Percentiles rank a stretch among this genome's conserved stretches.
These are phyloP conservation scores for Octonoba sinensis DNA, from an alignment of 2,888 invertebrate genomes.

Conservation along the genomic window DNA sequence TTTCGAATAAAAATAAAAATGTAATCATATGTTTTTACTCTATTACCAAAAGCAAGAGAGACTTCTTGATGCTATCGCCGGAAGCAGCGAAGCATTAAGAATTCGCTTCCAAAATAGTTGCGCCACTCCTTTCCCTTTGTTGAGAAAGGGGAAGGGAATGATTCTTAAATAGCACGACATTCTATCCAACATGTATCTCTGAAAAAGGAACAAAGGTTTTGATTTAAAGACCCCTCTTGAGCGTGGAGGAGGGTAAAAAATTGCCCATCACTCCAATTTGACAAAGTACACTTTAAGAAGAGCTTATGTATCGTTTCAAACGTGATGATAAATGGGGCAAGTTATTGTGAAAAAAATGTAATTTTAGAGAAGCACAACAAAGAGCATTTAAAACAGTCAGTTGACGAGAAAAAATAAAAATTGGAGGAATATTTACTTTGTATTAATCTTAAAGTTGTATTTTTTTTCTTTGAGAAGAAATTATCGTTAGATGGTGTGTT, in stretches of 20 bases:
- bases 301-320: background rate
- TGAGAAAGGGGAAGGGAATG: constrained; percentile 9
- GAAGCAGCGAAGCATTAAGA: constrained; percentile 11
- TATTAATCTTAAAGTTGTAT: no score
- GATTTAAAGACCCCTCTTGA: constrained; percentile 32
- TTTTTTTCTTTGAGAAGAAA: no score
- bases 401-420: no score
- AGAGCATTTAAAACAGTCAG: no score
- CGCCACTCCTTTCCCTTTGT: constrained; percentile 15
- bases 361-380: no score
- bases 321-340: constrained; percentile 26
- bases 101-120: constrained; percentile 31
- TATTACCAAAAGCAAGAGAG: constrained; percentile 23
- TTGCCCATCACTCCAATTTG: constrained; percentile 8
- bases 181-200: constrained; percentile 16
- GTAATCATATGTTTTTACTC: constrained; percentile 26
- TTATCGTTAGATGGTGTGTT: no score
- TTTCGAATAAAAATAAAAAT: constrained; percentile 13
- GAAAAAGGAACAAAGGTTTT: constrained; percentile 26
- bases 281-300: background rate
- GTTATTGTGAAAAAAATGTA: constrained; percentile 3
- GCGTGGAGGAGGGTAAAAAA: constrained; percentile 2
- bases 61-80: constrained; percentile 29
- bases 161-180: constrained; percentile 22
- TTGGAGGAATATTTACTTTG: no score